phyloP scores from a whole-genome alignment of 30 jellyfish, hydroid and myxozoan species.

The Phacellophora camtschatica region DNA sequence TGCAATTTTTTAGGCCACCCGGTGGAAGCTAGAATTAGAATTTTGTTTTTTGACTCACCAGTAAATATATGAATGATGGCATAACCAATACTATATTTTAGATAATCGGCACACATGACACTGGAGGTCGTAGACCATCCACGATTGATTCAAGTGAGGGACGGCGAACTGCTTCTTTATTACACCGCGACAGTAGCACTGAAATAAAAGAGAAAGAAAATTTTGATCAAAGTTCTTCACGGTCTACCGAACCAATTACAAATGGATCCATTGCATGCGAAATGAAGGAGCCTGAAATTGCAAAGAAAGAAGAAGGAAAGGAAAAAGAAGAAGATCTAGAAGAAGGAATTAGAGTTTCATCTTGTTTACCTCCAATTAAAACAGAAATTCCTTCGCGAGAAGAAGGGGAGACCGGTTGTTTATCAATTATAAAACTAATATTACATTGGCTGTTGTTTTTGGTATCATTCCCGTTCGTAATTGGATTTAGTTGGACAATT shows the following conservation, averaged over 20 bases:
- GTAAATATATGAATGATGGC: no score
- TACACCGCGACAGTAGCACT: slow-evolving; percentile 50
- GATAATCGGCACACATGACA: slow-evolving; percentile 53
- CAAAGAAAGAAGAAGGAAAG: background rate
- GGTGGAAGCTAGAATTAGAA: no score
- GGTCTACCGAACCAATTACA: slow-evolving; percentile 60
- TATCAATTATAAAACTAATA: slow-evolving; percentile 7
- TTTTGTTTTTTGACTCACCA: no score
- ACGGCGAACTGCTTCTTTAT: slow-evolving; percentile 31
- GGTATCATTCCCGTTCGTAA: slow-evolving; percentile 88
- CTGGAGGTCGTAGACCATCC: slow-evolving; percentile 35
- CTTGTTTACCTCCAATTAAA: slow-evolving; percentile 89
- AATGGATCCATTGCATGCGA: slow-evolving; percentile 16
- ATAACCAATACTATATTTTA: background rate
- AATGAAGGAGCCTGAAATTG: background rate
- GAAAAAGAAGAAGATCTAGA: slow-evolving; percentile 48
- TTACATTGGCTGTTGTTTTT: slow-evolving; percentile 86
- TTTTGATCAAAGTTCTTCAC: slow-evolving; percentile 8
- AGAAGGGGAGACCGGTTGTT: slow-evolving; percentile 57
- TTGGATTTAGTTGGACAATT: slow-evolving; percentile 91
- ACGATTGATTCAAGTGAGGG: slow-evolving; percentile 1
- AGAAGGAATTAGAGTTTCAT: slow-evolving; percentile 55
- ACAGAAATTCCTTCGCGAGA: slow-evolving; percentile 84
- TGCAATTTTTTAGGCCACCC: no score
- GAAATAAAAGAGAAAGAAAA: slow-evolving; percentile 51